Evolutionary conservation across 2,113 vertebrate species (phyloP).

Genomic region (Hystrix brachyura): DNA sequence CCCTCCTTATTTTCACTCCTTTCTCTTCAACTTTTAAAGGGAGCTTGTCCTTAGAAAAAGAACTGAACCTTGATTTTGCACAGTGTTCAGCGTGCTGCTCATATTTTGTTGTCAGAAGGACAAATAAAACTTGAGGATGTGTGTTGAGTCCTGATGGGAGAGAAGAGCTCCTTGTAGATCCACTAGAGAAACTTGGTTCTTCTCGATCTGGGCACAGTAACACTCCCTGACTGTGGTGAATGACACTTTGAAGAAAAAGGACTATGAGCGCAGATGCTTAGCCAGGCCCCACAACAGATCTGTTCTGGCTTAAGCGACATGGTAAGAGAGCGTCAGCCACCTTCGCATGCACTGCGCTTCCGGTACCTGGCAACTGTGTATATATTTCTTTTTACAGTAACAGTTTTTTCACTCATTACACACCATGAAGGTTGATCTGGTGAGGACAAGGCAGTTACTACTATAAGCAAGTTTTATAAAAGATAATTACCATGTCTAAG

Average conservation of each 20-base stretch:
- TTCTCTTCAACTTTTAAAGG: not conserved
- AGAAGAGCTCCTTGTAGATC: not conserved
- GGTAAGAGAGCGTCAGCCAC: not conserved
- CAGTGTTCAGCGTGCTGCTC: not conserved
- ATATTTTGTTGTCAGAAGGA: not conserved
- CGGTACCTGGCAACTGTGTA: fast-evolving
- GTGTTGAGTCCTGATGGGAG: not conserved
- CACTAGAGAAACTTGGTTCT: not conserved
- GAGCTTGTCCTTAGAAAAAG: not conserved
- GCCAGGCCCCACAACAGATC: too few relatives aligned
- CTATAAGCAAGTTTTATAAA: not conserved
- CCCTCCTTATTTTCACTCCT: not conserved
- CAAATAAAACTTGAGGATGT: not conserved
- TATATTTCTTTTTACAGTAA: not conserved
- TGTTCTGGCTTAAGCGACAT: not conserved
- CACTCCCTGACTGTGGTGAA: not conserved
- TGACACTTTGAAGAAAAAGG: not conserved
- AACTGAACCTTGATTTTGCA: not conserved
- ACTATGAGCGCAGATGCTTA: not conserved
- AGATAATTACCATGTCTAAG: not conserved
- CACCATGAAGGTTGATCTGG: not conserved
- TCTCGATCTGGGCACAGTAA: not conserved
- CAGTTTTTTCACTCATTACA: not conserved
- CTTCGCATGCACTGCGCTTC: fast-evolving
- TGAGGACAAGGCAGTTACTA: not conserved